Base-by-base conservation (phyloP, 2,888 invertebrate genomes). In the Artemia sp. region DNA sequence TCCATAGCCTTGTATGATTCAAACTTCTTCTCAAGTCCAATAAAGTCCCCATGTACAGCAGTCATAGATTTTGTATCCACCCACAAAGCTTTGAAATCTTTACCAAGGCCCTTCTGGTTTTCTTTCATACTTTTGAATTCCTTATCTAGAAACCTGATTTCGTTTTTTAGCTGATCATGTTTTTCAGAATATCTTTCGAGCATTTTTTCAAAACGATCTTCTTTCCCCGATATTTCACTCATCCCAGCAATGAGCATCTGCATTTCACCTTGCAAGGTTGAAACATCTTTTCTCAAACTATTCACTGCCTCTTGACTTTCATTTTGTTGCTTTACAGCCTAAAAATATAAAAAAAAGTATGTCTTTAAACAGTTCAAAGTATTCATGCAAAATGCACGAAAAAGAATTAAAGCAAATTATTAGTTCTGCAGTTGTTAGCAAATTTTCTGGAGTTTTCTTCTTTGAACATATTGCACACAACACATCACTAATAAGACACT, bases 261-360 rank as follows among this genome's bases (percentile, higher is more conserved):
- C 14, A 58, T 24, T 58, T 58, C 64, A 9, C 14, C n/a, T 58
- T n/a, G 24, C 64, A 58, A 9, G 64, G 64, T 19, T 9, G 64
- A 58, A 24, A 58, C 64, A 10, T 58, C 64, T 58, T 58, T 58
- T 8, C 64, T n/a, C 64, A 58, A 58, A 58, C 14, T 58, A n/a
- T 58, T 24, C 14, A 24, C 24, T n/a, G 10, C 64, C 24, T 58
- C 64, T 58, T 58, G n/a, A 24, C 24, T 58, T 24, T 58, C 14
- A n/a, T 58, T n/a, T 24, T 58, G 14, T 58, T 58, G 64, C 64
- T 58, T n/a, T 10, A 58, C 10, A 58, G 64, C 64, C 64, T 58
- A 24, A 10, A 58, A 58, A 19, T 24, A 58, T 8, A 58, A 58
- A 58, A 58, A 58, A 14, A 58, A 14, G 58, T n/a, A 58, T 19